Base-by-base conservation (phyloP, 2,888 invertebrate species). In the Portevinia maculata region DNA sequence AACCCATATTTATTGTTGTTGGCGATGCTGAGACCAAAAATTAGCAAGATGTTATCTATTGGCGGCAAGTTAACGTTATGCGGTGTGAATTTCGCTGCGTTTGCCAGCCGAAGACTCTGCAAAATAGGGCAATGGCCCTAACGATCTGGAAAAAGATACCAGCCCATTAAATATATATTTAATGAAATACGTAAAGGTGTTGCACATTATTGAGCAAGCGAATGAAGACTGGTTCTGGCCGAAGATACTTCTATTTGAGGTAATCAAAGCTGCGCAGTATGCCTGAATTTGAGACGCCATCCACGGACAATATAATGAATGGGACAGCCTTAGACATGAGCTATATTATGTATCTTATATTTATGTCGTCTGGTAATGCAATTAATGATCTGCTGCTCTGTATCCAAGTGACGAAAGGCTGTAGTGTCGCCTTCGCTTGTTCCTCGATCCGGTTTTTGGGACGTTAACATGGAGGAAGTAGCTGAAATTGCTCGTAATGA, bases 61-160 rank as follows among this genome's bases (percentile, higher is more conserved):
- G 60, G 48, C 55, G 60, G 74, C 55, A 60, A 46, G 73, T 55
- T 64, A 46, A 59, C 44, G 64, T 44, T 64, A 78, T 64, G 78
- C 70, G 74, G 79, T 74, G 79, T 74, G 79, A 79, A 62, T 69
- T 79, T 79, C 53, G 46, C 59, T 48, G 44, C 46, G 59, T 67
- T 60, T 46, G 60, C 46, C 24, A 62, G 53, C 24, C 28, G 11
- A 37, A 37, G 39, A 24, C 6, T 46, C 13, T 9, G 28, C 55
- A 44, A 79, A 74, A 74, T 79, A 57, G 74, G 74, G 69, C 74
- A 69, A 79, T 67, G 79, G 62, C 79, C 79, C 74, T 69, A 62
- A 11, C 60, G 19, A 19, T 28, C 17, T 69, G 53, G 21, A 69
- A 48, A 64, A 62, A 32, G 19, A 74, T 79, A 55, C 48, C 55